Evolutionary conservation across 2,888 invertebrate genomes (phyloP), one percentile per base, ranked within the genome.

Genomic region (Yponomeuta evonymella): DNA sequence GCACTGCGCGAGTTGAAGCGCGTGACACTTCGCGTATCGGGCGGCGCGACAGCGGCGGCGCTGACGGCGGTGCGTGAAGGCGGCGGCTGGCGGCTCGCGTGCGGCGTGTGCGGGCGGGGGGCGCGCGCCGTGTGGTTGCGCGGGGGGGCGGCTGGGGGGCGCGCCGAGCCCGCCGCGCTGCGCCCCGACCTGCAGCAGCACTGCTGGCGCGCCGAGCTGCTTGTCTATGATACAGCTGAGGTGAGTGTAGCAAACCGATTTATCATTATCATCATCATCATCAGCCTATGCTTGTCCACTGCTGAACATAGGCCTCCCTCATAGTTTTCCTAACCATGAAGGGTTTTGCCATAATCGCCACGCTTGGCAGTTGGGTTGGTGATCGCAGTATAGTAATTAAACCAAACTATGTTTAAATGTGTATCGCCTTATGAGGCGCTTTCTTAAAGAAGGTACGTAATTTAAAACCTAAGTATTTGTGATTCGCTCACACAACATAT

Each of bases 51-150:
- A 1, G 65, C 70, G 10, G 23, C 48, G 48, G 48, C 64, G 23
- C 36, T 64, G 12, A 6, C 43, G 6, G 43, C 36, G 5, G 15
- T 0, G 12, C 51, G 15, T 2, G 51, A n/a, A 1, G 30, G 2
- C 29, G 68, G 51, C 48, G 68, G 68, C 48, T 90, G 89, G 88
- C 82, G 90, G 30, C 83, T 91, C 15, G 88, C 87, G 77, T 91
- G 91, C 79, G 87, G 87, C 65, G 91, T 86, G 69, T 90, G 90
- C 77, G 90, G 90, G 0, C 85, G 88, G 69, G 79, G 78, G 63
- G 78, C 88, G 73, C 83, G 88, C 71, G 90, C 84, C 69, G 51
- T 82, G 72, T 87, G 86, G 77, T 75, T 82, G 67, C 71, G 77
- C 67, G 76, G 80, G 75, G 77, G 71, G 77, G 68, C 72, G 72